Conservation (phyloP, 1,140 invertebrate genomes). For the Leucophenga varia region DNA sequence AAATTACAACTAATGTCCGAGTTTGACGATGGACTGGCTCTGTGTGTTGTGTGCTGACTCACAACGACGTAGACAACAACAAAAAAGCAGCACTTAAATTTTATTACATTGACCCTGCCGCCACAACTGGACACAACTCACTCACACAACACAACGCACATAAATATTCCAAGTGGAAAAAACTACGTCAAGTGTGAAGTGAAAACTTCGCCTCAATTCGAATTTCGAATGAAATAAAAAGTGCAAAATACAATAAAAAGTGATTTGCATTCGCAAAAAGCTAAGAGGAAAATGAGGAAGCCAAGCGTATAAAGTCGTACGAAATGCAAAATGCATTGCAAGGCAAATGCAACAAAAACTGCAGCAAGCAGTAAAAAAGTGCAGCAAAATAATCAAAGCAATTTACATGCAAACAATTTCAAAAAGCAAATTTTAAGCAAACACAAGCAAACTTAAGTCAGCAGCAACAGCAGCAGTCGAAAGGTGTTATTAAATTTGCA, state of each 20-base stretch:
- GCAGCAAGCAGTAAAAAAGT: constrained; percentile 33
- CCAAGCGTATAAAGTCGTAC: constrained; percentile 25
- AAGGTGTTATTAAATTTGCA: constrained; percentile 40
- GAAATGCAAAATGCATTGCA: constrained; percentile 23
- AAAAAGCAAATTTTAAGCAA: constrained; percentile 48
- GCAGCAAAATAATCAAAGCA: constrained; percentile 49
- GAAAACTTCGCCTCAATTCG: too few species aligned
- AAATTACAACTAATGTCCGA: constrained; percentile 23
- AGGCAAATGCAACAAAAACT: too few species aligned
- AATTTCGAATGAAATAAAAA: constrained; percentile 21
- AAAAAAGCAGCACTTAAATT: constrained; percentile 33
- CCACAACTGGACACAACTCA: constrained; percentile 7
- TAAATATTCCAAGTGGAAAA: too few species aligned
- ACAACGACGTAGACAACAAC: constrained; percentile 3
- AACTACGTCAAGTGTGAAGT: constrained; percentile 28
- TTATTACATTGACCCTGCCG: constrained; percentile 37
- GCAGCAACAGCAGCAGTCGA: not conserved
- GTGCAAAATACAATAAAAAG: constrained; percentile 38
- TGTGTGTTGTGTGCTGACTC: too few species aligned
- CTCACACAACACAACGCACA: constrained; percentile 1
- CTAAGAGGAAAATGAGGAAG: not conserved
- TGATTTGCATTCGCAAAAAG: constrained; percentile 38
- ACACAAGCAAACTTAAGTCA: constrained; percentile 8
- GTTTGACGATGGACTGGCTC: too few species aligned
- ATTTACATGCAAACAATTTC: constrained; percentile 53